Base-by-base conservation (phyloP, 2,888 invertebrate species). In the Zhengitettix transpicula region DNA sequence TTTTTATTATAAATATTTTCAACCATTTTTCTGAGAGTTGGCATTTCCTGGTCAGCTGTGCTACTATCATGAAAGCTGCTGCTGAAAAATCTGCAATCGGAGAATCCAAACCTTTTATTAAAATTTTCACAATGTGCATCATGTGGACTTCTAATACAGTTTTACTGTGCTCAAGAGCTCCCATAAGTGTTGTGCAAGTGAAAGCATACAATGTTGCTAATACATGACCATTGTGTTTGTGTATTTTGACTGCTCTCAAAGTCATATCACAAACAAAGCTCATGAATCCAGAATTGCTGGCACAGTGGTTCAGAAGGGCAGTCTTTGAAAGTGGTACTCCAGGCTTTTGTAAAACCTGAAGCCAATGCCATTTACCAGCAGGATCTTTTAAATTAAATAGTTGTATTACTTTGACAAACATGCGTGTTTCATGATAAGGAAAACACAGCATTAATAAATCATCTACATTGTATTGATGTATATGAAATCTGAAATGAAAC, bases 401-500 rank as follows among this genome's bases (percentile, higher is more conserved):
- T 71, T 94, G 90, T 1, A 97, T 71, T 56, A 91, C 75, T 60
- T 81, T 70, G 0, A 89, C 84, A 75, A 97, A 99, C 63, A 90
- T 85, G 65, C 87, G 87, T 0, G 93, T 91, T 68, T 94, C 91
- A 72, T 97, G 94, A 71, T 94, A 97, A 0, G 98, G 97, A 59
- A 99, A 73, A 59, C 91, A 86, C 10, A 91, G 76, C 62, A 84
- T 78, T 67, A 98, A 76, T 52, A 97, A 77, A 0, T 84, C 83
- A 68, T 90, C 84, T 60, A 83, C 81, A 70, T 97, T 97, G 72
- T 87, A 97, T 58, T 87, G 80, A 67, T 98, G 89, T 62, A 98
- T 86, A 65, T 86, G 83, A 71, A 87, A 96, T 66, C 95, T 78
- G 66, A 40, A 67, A 62, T 62, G 44, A 57, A 47, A 57, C 51